Evolutionary conservation across 2,888 invertebrate genomes (phyloP).

Genomic region (Chorisops tibialis): DNA sequence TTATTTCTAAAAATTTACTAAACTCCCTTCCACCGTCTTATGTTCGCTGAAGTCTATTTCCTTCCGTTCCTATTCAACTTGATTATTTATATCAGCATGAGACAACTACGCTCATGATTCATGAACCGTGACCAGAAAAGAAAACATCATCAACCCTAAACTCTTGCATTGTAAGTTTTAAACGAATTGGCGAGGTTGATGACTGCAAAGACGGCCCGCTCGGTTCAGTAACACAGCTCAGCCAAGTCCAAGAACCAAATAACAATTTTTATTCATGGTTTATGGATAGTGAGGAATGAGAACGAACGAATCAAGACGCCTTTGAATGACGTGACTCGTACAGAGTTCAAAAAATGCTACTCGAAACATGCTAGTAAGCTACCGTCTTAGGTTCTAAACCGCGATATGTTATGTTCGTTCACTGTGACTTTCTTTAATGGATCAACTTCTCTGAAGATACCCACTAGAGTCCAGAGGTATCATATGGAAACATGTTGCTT

Average conservation of each 20-base stretch:
- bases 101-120: slow-evolving; percentile 7
- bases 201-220: slow-evolving; percentile 4
- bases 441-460: too few species aligned
- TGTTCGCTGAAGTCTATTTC: slow-evolving; percentile 19
- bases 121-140: slow-evolving; percentile 10
- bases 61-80: slow-evolving; percentile 4
- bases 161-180: slow-evolving; percentile 10
- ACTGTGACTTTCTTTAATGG: too few species aligned
- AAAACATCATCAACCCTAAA: slow-evolving; percentile 13
- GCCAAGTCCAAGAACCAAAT: slow-evolving; percentile 16
- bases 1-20: too few species aligned
- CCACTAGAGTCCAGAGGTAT: too few species aligned
- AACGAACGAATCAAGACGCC: background rate
- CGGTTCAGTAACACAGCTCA: background rate
- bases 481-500: too few species aligned
- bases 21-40: background rate
- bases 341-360: slow-evolving; percentile 14
- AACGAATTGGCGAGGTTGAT: slow-evolving; percentile 18
- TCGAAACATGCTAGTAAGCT: background rate
- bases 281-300: slow-evolving; percentile 16
- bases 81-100: slow-evolving; percentile 2
- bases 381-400: background rate
- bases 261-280: slow-evolving; percentile 22
- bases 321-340: background rate
- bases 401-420: background rate